Conservation (phyloP, 1,140 invertebrate genomes). For the Eurytemora carolleeae region DNA sequence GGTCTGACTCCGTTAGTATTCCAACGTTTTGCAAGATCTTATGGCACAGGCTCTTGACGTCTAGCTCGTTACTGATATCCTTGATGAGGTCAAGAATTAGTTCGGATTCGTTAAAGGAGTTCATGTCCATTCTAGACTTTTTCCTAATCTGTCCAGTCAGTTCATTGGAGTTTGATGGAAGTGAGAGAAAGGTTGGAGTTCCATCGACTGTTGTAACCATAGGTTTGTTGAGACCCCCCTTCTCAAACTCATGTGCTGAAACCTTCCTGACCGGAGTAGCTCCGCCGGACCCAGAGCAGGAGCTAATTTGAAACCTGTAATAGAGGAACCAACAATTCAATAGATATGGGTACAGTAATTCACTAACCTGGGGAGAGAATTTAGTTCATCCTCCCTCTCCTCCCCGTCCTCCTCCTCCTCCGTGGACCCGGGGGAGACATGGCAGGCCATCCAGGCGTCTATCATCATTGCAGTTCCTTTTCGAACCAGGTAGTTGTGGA, state of each 20-base stretch:
- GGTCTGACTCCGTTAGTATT: conserved; percentile 69
- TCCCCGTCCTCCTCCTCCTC: too few relatives aligned
- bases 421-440: too few relatives aligned
- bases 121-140: conserved; percentile 54
- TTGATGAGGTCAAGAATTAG: conserved; percentile 87
- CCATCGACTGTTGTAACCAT: conserved; percentile 77
- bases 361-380: too few relatives aligned
- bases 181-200: conserved; percentile 60
- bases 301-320: not conserved
- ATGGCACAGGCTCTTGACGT: conserved; percentile 74
- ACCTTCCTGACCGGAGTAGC: conserved; percentile 84
- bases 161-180: conserved; percentile 17
- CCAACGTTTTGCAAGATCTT: conserved; percentile 91
- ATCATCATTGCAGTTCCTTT: too few relatives aligned
- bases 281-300: conserved; percentile 44
- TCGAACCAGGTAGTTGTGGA: too few relatives aligned
- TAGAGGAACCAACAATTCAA: too few relatives aligned
- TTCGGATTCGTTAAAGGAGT: conserved; percentile 74
- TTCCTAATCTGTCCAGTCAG: conserved; percentile 35
- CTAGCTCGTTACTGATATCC: conserved; percentile 87
- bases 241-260: conserved; percentile 83
- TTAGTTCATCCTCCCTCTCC: too few relatives aligned
- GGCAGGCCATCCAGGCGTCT: too few relatives aligned
- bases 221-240: conserved; percentile 67
- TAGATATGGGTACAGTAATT: too few relatives aligned